phyloP scores from a whole-genome alignment of 1,140 invertebrate genomes.

The Tenebrio molitor region DNA sequence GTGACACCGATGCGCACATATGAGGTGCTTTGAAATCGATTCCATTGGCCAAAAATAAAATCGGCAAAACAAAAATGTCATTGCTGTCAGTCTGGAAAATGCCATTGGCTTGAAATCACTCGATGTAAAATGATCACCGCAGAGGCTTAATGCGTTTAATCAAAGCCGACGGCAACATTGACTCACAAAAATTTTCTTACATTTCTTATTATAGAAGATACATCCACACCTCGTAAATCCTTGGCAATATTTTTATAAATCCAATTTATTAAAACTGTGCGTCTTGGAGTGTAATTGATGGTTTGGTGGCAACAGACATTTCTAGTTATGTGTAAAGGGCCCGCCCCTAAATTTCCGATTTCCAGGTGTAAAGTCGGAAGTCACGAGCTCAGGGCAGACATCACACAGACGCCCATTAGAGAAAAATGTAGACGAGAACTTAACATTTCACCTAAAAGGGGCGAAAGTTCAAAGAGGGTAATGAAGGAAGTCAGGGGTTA shows the following conservation, averaged over 20 bases:
- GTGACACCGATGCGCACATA: no score
- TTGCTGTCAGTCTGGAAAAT: conserved; percentile 3
- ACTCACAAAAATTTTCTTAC: no score
- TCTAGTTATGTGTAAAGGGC: no score
- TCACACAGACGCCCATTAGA: conserved; percentile 46
- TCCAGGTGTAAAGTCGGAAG: conserved; percentile 43
- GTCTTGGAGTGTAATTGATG: no score
- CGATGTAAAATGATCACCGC: conserved; percentile 2
- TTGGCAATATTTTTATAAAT: no score
- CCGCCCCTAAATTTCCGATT: neutral
- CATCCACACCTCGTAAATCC: no score
- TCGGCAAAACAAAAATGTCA: conserved; percentile 1
- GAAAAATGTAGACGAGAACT: conserved; percentile 47
- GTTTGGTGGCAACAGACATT: no score
- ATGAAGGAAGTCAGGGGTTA: conserved; percentile 49
- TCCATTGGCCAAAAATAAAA: conserved; percentile 4
- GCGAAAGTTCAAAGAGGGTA: conserved; percentile 39
- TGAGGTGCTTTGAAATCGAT: neutral
- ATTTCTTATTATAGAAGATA: no score
- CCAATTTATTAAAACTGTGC: no score
- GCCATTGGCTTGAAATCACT: conserved; percentile 9
- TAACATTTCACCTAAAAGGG: conserved; percentile 42
- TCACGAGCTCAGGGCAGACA: conserved; percentile 36
- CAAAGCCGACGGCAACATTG: no score
- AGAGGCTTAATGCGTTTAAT: neutral